A percentile compares a stretch with the other conserved stretches of the same genome.
phyloP scores from a whole-genome alignment of 2,888 invertebrate species.

The Mythimna vitellina region DNA sequence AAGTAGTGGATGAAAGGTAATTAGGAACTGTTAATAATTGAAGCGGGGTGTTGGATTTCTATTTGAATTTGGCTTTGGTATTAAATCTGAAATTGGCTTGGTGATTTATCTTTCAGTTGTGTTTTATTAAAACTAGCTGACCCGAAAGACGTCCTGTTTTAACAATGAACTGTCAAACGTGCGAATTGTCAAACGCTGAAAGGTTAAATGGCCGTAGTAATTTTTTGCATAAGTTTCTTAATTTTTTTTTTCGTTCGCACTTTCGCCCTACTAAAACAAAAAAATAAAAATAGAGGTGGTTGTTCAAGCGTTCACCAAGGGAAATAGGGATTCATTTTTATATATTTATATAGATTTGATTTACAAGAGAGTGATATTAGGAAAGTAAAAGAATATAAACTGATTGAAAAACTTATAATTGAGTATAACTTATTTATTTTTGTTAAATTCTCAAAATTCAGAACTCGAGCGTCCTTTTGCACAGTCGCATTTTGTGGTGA shows the following conservation, averaged over 20 bases:
- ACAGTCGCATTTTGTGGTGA: background rate
- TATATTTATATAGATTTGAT: too few relatives aligned
- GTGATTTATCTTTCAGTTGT: background rate
- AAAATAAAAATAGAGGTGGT: too few relatives aligned
- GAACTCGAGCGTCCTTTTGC: background rate
- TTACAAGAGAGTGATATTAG: background rate
- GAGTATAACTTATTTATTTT: background rate
- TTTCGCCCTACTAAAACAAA: too few relatives aligned
- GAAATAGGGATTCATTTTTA: too few relatives aligned
- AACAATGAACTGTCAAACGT: too few relatives aligned
- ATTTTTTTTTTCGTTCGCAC: too few relatives aligned
- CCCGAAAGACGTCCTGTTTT: too few relatives aligned
- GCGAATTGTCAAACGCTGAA: too few relatives aligned
- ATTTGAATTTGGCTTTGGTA: conserved; percentile 23
- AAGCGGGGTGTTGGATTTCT: conserved; percentile 4
- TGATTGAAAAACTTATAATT: background rate
- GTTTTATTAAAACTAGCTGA: background rate
- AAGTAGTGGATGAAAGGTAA: conserved; percentile 36
- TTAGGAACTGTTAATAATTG: conserved; percentile 39
- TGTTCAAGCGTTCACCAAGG: too few relatives aligned
- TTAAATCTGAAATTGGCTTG: background rate
- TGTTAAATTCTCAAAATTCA: background rate
- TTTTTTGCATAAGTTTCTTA: too few relatives aligned
- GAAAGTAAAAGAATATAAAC: background rate
- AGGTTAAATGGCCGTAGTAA: too few relatives aligned